Base-by-base conservation (phyloP, 2,888 invertebrate genomes). In the Apamea epomidion region DNA sequence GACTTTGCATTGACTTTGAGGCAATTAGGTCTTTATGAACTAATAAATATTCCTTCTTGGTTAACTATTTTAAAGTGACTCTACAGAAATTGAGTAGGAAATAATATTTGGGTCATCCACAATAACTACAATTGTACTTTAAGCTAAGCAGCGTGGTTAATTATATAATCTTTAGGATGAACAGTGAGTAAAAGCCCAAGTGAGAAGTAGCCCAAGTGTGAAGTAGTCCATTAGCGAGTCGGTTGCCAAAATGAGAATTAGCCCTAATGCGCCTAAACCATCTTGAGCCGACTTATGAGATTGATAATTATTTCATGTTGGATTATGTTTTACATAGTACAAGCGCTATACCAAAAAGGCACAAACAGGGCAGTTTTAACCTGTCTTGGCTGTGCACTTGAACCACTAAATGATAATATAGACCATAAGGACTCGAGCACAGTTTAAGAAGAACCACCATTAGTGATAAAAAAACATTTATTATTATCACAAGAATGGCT, bases 401-500 rank as follows among this genome's bases (percentile, higher is more conserved):
- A 25, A 48, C 7, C 1, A 58, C 0, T 62, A 18, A 42, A 80
- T 32, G 18, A 60, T 51, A 60, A 45, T 45, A 42, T 12, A 2
- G n/a, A 4, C 3, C 3, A 32, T 60, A 75, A 10, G 16, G 25
- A 76, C n/a, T n/a, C 25, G 68, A 60, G 25, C 42, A 54, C 8
- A 62, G 45, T 21, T 37, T 18, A 54, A 76, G 14, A 45, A 68
- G 16, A 81, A 76, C 18, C n/a, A 68, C 8, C 14, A 51, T 29
- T 7, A 45, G n/a, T 21, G 10, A 60, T 54, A 37, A 62, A 29
- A 60, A n/a, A 45, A 25, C 10, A 60, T 62, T 51, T 32, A 37
- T 21, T 32, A 45, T 29, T 68, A 76, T 68, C 60, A 37, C 29
- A 82, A 12, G 65, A 76, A 60, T 29, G 25, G 29, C 62, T 51